These are phyloP conservation scores for Corythaixoides concolor DNA, from an alignment of 2,113 vertebrate genomes.

Conservation along the genomic window DNA sequence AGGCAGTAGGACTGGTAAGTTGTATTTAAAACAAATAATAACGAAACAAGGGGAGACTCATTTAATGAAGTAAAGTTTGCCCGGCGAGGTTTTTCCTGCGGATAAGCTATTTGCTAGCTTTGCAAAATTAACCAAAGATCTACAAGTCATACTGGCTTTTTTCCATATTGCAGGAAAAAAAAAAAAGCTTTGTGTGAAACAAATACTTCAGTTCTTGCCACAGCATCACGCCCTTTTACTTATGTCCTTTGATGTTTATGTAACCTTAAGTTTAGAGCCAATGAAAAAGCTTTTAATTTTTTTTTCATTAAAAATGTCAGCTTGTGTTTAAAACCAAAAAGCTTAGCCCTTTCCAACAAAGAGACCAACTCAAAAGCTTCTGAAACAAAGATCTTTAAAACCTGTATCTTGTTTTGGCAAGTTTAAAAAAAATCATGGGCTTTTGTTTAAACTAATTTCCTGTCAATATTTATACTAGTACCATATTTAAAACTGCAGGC, in stretches of 20 bases:
- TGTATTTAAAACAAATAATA: not conserved
- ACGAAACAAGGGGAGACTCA: not conserved
- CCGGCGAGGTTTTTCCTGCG: not conserved
- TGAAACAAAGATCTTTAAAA: not conserved
- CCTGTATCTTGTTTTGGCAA: not conserved
- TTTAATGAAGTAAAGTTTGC: not conserved
- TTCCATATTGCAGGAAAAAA: not conserved
- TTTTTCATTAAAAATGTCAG: not conserved
- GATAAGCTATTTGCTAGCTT: not conserved
- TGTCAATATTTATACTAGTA: not conserved
- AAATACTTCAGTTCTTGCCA: not conserved
- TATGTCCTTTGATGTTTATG: not conserved
- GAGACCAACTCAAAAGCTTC: not conserved
- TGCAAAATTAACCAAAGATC: not conserved
- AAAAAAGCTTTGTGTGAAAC: not conserved
- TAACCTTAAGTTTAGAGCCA: not conserved
- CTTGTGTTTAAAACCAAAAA: not conserved
- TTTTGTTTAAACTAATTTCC: not conserved
- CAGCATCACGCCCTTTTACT: not conserved
- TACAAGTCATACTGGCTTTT: not conserved
- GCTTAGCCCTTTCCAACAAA: not conserved
- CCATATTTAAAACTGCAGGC: not conserved
- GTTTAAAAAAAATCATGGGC: not conserved
- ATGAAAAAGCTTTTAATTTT: not conserved
- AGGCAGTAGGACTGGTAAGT: not conserved